Base-by-base conservation (phyloP, 2,888 invertebrate genomes). In the Lithophane ornitopus region DNA sequence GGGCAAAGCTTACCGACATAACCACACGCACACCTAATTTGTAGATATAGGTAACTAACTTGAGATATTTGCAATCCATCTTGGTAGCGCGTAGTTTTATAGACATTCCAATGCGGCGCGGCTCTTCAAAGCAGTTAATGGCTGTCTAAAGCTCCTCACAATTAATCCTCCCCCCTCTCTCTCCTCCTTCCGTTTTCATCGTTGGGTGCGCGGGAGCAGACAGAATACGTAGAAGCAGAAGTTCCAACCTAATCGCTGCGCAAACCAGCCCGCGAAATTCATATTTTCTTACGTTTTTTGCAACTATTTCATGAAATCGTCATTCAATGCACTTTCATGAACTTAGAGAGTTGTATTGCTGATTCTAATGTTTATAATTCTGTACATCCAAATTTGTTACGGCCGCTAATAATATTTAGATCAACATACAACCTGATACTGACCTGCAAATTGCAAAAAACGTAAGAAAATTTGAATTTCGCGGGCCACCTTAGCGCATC, bases 91-190 rank as follows among this genome's bases (percentile, higher is more conserved):
- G 77, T 76, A 72, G 78, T 82, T 81, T 86, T 82, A 76, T 74
- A 67, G 71, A 26, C 62, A 85, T 81, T 82, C 77, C 84, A 73
- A 59, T 70, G 76, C 74, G 71, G 52, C 52, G 80, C 86, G 89
- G 88, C 80, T 78, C 70, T 78, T 87, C 87, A 90, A 89, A 89
- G 88, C 70, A 71, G 75, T 88, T 87, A 88, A 87, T 88, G 71
- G 73, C 80, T 83, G 75, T 81, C 80, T 83, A 82, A 83, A 86
- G 82, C 85, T 85, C 76, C 78, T 86, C 85, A 90, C 89, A 90
- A 89, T 91, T 90, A 90, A 85, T 73, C 68, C 81, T 74, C 76
- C 78, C 49, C 34, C 28, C 67, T 78, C 74, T 73, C 78, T 39
- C 39, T 26, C 16, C 67, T 66, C 34, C 28, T 39, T 52, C 56